Conservation (phyloP, 2,113 vertebrate species). For the Clarias macrocephalus region DNA sequence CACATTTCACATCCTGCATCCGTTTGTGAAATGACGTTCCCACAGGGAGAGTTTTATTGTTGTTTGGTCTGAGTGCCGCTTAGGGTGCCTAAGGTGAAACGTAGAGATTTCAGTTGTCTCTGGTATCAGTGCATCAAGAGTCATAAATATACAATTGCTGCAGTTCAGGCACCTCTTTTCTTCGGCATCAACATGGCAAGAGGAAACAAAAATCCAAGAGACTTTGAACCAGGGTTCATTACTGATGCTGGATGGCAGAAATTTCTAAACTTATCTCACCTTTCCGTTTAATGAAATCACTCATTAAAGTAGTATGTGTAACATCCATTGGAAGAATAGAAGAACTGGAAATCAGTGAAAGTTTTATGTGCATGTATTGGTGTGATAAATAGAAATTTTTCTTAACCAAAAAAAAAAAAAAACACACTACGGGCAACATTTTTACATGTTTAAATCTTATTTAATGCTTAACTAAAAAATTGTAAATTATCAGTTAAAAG, state of each 20-base stretch:
- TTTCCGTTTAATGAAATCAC: background rate
- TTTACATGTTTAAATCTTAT: no score
- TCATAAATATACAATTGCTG: background rate
- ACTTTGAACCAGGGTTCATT: background rate
- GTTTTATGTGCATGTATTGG: background rate
- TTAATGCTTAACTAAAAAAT: background rate
- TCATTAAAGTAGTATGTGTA: background rate
- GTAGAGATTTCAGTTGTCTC: background rate
- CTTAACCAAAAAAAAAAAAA: no score
- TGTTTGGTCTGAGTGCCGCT: background rate
- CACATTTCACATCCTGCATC: background rate
- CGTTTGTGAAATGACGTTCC: background rate
- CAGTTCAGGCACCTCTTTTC: background rate
- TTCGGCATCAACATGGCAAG: background rate
- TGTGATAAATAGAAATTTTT: no score
- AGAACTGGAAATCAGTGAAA: background rate
- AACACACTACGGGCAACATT: no score
- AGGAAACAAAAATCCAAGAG: background rate
- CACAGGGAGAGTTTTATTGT: background rate
- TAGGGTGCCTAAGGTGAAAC: background rate
- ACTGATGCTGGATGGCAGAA: background rate
- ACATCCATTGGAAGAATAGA: background rate
- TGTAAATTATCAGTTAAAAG: background rate
- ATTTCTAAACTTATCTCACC: background rate
- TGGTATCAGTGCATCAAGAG: background rate